These are phyloP conservation scores for Lithobates sylvaticus DNA, from an alignment of 2,797 vertebrate species.

Conservation along the genomic window DNA sequence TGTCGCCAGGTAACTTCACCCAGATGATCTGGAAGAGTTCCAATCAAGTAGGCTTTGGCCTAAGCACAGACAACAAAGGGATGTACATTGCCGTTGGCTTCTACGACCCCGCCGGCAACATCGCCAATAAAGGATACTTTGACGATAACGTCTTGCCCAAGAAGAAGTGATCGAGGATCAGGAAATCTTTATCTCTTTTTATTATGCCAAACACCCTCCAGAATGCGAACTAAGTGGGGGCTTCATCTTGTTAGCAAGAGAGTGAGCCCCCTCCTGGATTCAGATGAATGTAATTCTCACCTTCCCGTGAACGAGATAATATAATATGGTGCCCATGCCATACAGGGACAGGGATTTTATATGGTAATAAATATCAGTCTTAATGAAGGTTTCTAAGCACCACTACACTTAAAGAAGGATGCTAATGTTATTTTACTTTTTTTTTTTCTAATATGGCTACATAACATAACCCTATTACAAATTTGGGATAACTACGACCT, in stretches of 20 bases:
- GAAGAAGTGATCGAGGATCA: constrained; percentile 21
- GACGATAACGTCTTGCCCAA: constrained; percentile 67
- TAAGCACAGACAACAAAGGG: constrained; percentile 67
- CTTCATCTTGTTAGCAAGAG: neutral
- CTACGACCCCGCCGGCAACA: constrained; percentile 69
- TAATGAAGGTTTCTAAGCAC: too few relatives aligned
- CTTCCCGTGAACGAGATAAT: too few relatives aligned
- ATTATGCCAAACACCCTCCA: constrained; percentile 1
- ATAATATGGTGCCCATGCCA: too few relatives aligned
- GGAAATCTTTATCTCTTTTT: neutral
- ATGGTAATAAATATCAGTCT: too few relatives aligned
- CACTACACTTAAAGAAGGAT: too few relatives aligned
- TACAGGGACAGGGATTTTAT: too few relatives aligned
- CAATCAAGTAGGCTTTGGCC: constrained; percentile 64
- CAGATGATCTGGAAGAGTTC: constrained; percentile 72
- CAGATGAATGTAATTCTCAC: neutral
- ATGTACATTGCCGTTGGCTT: constrained; percentile 68
- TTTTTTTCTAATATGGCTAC: too few relatives aligned
- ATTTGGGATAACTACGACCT: too few relatives aligned
- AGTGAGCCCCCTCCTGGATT: neutral
- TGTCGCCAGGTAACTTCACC: constrained; percentile 69
- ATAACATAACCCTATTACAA: too few relatives aligned
- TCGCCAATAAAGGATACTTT: constrained; percentile 70
- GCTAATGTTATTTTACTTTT: too few relatives aligned
- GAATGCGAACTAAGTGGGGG: neutral